Evolutionary conservation across 2,797 vertebrate genomes (phyloP).

Genomic region (Muscicapa comitata): DNA sequence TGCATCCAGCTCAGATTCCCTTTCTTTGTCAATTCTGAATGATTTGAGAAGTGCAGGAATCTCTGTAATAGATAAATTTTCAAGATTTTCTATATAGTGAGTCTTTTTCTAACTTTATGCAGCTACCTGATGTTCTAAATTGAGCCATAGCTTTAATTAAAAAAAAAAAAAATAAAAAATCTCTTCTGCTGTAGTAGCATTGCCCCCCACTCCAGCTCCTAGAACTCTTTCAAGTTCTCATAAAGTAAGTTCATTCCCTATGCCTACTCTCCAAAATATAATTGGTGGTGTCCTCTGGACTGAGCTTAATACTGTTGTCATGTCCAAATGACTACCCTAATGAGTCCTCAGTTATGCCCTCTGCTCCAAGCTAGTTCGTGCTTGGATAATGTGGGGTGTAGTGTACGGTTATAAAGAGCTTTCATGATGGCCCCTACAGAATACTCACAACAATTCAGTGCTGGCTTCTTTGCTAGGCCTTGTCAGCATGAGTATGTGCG

Average conservation of each 20-base stretch:
- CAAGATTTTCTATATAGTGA: neutral
- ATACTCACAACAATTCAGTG: conserved; percentile 90
- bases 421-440: neutral
- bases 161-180: neutral
- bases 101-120: neutral
- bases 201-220: neutral
- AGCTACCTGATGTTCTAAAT: neutral
- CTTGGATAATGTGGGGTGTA: neutral
- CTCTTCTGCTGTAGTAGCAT: neutral
- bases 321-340: neutral
- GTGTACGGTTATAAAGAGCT: neutral
- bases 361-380: neutral
- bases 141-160: neutral
- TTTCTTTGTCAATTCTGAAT: neutral
- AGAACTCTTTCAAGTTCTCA: neutral
- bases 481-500: conserved; percentile 99
- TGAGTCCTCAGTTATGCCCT: neutral
- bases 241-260: neutral
- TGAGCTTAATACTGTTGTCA: neutral
- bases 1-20: neutral
- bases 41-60: neutral
- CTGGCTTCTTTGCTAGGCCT: conserved; percentile 82
- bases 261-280: neutral
- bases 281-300: neutral
- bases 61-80: neutral